A percentile compares a stretch with the other conserved stretches of the same genome.
These are phyloP conservation scores for Natator depressus DNA, from an alignment of 2,113 vertebrate genomes.

Conservation along the genomic window DNA sequence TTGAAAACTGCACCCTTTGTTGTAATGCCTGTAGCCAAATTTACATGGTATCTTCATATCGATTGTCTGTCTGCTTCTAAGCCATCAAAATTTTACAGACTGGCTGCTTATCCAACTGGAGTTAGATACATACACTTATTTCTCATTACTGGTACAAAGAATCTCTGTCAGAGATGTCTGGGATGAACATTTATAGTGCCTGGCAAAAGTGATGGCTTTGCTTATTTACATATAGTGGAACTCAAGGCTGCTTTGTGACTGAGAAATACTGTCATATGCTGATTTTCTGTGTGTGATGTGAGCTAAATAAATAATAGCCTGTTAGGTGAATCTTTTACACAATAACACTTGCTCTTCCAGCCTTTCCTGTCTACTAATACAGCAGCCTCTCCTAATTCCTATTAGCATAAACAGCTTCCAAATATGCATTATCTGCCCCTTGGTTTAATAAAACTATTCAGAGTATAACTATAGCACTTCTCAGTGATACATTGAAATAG, in stretches of 20 bases:
- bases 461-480: neutral
- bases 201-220: neutral
- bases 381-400: neutral
- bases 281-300: neutral
- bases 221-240: neutral
- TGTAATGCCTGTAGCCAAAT: conserved; percentile 9
- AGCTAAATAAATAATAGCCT: neutral
- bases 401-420: neutral
- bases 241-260: neutral
- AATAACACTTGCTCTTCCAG: accelerated
- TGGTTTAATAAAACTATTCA: neutral
- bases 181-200: conserved; percentile 10
- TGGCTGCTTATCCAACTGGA: neutral
- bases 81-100: conserved; percentile 1
- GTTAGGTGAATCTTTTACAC: neutral
- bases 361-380: accelerated
- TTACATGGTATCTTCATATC: neutral
- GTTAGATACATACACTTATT: neutral
- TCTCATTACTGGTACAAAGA: conserved; percentile 40
- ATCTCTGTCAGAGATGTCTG: neutral
- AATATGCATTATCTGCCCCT: neutral
- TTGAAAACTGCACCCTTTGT: neutral
- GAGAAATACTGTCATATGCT: neutral
- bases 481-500: neutral
- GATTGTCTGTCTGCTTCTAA: neutral